These are phyloP conservation scores for Mercenaria mercenaria DNA, from an alignment of 1,140 invertebrate species.

Conservation along the genomic window DNA sequence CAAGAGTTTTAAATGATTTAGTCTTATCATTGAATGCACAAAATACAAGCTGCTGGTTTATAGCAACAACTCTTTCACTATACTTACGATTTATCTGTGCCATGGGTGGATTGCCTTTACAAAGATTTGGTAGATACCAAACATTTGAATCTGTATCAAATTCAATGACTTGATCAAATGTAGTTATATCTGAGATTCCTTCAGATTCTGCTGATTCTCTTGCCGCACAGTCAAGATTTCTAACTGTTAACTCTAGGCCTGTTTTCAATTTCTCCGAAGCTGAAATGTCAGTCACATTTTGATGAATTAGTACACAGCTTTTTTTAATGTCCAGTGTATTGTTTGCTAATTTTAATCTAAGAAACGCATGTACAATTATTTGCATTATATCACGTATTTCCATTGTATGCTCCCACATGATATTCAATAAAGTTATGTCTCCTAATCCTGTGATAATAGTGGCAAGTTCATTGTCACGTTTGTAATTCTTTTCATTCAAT, in stretches of 20 bases:
- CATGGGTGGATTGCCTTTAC: neutral
- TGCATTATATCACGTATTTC: constrained; percentile 56
- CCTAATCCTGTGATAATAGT: constrained; percentile 58
- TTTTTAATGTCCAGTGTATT: constrained; percentile 2
- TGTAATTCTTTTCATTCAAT: neutral
- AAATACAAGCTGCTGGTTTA: neutral
- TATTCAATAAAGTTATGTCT: constrained; percentile 52
- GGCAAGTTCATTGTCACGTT: constrained; percentile 59
- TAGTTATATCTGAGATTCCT: neutral
- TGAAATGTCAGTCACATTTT: constrained; percentile 6
- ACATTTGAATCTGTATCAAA: neutral
- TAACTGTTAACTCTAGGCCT: neutral
- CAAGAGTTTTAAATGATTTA: too few relatives aligned
- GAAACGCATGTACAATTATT: constrained; percentile 47
- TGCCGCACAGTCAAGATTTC: neutral
- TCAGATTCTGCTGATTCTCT: neutral
- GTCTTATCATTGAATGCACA: neutral
- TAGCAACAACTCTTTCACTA: neutral
- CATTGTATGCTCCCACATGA: constrained; percentile 34
- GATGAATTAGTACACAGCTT: constrained; percentile 45
- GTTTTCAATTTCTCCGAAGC: neutral
- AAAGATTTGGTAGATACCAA: neutral
- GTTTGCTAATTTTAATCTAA: constrained; percentile 45
- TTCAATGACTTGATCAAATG: neutral
- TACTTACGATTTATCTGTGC: neutral